Base-by-base conservation (phyloP, 2,797 vertebrate genomes). In the Rhinoraja longicauda region DNA sequence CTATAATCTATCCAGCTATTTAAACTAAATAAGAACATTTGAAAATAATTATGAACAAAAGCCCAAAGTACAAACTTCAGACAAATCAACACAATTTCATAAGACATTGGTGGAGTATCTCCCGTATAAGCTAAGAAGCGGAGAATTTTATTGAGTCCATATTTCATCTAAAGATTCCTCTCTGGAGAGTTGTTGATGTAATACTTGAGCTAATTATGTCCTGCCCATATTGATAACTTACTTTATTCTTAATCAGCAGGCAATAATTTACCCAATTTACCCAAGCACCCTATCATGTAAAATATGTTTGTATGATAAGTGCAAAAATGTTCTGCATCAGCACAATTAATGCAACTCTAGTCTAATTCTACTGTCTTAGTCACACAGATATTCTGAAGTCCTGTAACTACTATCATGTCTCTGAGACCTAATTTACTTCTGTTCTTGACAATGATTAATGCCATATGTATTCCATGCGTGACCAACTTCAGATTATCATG, bases 361-460 rank as follows among this genome's bases (percentile, higher is more conserved):
- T 32, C 62, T 67, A 67, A 36, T 88, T 88, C 62, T 88, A 67
- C n/a, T 64, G 84, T 67, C 32, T 67, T 88, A 67, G 84, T 88
- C 62, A 88, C 57, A 84, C 32, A 88, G 59, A 84, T 67, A 9
- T 84, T 67, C 84, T 67, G 62, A 67, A 88, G 62, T 32, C 19
- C 84, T 67, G 62, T 67, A 88, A 88, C 15, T 36, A 67, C 59
- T 29, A 88, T 67, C 62, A 67, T 36, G 59, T 67, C 26, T 36
- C 59, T n/a, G 62, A 17, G 1, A 67, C 59, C 32, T 62, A 67
- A 67, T 67, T 32, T 32, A 88, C 62, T 88, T 67, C 59, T 88
- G 17, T 67, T 88, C 32, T 88, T 88, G 62, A 88, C 84, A 64
- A 67, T 67, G 84, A 88, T 86, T 86, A 64, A 64, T 86, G 15